Conservation (phyloP, 2,888 invertebrate genomes). For the Epistrophella euchroma region DNA sequence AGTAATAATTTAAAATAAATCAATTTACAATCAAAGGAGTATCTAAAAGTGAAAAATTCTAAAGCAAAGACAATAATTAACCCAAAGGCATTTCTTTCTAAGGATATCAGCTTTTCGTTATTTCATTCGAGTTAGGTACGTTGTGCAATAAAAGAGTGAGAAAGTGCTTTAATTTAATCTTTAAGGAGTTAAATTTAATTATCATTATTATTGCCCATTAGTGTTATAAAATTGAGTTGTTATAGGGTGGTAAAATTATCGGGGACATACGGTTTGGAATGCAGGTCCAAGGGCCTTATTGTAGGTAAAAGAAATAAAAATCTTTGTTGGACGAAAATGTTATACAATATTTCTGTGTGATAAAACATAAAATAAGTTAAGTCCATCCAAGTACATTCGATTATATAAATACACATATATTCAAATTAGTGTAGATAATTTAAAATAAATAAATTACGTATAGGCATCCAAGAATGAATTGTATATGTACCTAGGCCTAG, state of each 20-base stretch:
- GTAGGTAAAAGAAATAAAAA: background rate
- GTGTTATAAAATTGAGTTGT: background rate
- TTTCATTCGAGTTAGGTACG: background rate
- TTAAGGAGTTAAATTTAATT: background rate
- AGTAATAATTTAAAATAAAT: background rate
- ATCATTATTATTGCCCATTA: background rate
- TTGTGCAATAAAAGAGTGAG: background rate
- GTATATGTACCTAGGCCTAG: too few relatives aligned
- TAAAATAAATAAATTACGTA: too few relatives aligned
- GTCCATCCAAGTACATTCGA: too few relatives aligned
- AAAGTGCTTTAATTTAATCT: background rate
- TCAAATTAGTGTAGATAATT: too few relatives aligned
- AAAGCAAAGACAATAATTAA: slow-evolving; percentile 10
- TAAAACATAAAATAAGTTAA: background rate
- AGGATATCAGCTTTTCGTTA: slow-evolving; percentile 3
- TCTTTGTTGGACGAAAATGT: background rate
- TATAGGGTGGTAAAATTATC: background rate
- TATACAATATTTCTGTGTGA: background rate
- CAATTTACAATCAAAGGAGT: slow-evolving; percentile 12
- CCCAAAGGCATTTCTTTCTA: slow-evolving; percentile 8
- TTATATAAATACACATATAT: too few relatives aligned
- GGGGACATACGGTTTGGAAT: background rate
- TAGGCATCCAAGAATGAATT: too few relatives aligned
- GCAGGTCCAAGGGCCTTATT: background rate
- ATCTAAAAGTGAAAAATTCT: background rate